Conservation (phyloP, 1,140 invertebrate genomes). For the Apis dorsata region DNA sequence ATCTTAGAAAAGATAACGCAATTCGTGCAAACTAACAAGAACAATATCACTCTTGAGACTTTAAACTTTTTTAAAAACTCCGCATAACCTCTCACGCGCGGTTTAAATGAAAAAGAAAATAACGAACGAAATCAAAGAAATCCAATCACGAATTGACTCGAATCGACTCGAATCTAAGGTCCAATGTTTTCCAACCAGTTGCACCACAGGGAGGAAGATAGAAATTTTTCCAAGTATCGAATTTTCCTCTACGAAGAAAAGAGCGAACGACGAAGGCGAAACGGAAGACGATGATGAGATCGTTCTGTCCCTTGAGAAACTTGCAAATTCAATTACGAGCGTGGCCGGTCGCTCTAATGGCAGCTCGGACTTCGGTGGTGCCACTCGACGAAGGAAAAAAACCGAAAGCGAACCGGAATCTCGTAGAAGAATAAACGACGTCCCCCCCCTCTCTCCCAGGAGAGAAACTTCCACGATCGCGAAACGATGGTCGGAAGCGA, state of each 20-base stretch:
- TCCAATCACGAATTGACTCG: no score
- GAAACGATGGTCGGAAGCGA: not conserved
- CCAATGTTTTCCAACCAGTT: no score
- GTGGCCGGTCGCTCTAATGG: not conserved
- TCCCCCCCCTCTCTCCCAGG: not conserved
- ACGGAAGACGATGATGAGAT: not conserved
- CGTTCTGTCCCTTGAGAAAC: not conserved
- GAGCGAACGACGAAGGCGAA: not conserved
- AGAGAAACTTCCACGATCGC: not conserved
- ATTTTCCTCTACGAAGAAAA: not conserved
- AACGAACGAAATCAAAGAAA: no score
- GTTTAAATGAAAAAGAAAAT: no score
- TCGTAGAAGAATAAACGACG: not conserved
- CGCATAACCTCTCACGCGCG: no score
- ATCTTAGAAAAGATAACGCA: no score
- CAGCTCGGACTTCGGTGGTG: not conserved
- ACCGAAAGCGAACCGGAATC: not conserved
- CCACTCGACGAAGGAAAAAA: not conserved
- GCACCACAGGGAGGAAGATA: no score
- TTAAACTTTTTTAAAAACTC: no score
- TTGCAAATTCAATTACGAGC: conserved; percentile 15
- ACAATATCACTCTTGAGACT: no score
- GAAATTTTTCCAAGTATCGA: not conserved
- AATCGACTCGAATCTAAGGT: no score
- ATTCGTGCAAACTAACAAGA: no score